Evolutionary conservation across 1,140 invertebrate species (phyloP).

Genomic region (Drosophila kepulauana): DNA sequence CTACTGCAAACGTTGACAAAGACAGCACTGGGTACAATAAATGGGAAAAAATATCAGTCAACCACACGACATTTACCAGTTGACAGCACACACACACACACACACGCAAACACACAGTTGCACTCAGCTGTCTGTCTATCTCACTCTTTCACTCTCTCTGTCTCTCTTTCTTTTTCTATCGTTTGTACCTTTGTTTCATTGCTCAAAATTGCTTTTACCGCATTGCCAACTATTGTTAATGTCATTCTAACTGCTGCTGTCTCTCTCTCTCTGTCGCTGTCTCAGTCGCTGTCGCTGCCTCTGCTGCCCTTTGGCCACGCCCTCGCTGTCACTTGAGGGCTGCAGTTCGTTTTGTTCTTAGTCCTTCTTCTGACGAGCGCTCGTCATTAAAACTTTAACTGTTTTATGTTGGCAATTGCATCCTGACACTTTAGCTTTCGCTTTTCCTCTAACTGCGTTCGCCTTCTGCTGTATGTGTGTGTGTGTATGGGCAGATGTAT

Average conservation of each 20-base stretch:
- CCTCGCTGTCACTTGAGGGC: conserved; percentile 14
- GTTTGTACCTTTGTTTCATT: conserved; percentile 66
- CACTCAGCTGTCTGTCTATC: conserved; percentile 7
- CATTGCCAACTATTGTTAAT: conserved; percentile 82
- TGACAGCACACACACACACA: conserved; percentile 48
- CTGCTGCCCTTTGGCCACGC: conserved; percentile 6
- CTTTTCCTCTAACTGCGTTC: conserved; percentile 57
- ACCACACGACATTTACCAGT: conserved; percentile 68
- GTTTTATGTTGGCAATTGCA: conserved; percentile 68
- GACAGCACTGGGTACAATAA: conserved; percentile 23
- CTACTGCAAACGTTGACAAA: conserved; percentile 21
- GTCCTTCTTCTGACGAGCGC: conserved; percentile 19
- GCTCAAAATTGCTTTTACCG: conserved; percentile 79
- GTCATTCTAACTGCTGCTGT: conserved; percentile 69
- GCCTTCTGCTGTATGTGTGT: background rate
- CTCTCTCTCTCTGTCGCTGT: conserved; percentile 9
- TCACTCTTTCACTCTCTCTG: background rate
- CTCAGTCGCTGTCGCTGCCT: background rate
- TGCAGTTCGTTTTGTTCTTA: conserved; percentile 19
- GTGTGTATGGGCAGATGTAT: background rate
- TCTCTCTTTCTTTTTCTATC: conserved; percentile 15
- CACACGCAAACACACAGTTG: background rate
- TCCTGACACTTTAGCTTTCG: conserved; percentile 68
- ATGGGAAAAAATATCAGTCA: conserved; percentile 49
- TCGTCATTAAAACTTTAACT: conserved; percentile 81